These are phyloP conservation scores for Drosophila pruinosa DNA, from an alignment of 1,140 invertebrate species.

Conservation along the genomic window DNA sequence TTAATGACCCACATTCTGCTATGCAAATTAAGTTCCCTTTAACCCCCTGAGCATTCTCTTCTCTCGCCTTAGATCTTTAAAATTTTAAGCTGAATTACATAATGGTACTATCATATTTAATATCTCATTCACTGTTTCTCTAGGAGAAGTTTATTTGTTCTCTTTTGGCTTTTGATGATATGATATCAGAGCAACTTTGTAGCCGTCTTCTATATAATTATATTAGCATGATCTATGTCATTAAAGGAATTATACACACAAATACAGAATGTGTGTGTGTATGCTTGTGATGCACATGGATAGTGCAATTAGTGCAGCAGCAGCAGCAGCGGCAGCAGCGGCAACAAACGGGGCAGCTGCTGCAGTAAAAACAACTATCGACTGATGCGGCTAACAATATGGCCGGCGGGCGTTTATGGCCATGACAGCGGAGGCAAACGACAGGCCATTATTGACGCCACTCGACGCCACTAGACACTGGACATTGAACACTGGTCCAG, in stretches of 20 bases:
- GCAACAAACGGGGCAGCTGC: not conserved
- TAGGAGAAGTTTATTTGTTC: constrained; percentile 9
- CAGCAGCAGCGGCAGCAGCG: constrained; percentile 1
- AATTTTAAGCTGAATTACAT: constrained; percentile 17
- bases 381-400: constrained; percentile 69
- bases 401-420: constrained; percentile 75
- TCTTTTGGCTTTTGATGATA: constrained; percentile 55
- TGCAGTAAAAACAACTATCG: constrained; percentile 63
- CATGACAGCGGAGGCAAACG: constrained; percentile 57
- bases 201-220: constrained; percentile 58
- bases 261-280: constrained; percentile 20
- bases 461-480: constrained; percentile 47
- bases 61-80: not conserved
- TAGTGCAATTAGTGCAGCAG: constrained; percentile 70
- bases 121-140: not conserved
- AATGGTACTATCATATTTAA: constrained; percentile 10
- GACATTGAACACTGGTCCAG: constrained; percentile 17
- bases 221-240: constrained; percentile 80
- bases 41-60: too few relatives aligned
- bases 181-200: constrained; percentile 56
- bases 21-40: constrained; percentile 22
- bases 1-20: constrained; percentile 38
- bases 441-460: constrained; percentile 80
- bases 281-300: constrained; percentile 27
- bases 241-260: constrained; percentile 44